Conservation (phyloP, 1,140 invertebrate species). For the Acromyrmex charruanus region DNA sequence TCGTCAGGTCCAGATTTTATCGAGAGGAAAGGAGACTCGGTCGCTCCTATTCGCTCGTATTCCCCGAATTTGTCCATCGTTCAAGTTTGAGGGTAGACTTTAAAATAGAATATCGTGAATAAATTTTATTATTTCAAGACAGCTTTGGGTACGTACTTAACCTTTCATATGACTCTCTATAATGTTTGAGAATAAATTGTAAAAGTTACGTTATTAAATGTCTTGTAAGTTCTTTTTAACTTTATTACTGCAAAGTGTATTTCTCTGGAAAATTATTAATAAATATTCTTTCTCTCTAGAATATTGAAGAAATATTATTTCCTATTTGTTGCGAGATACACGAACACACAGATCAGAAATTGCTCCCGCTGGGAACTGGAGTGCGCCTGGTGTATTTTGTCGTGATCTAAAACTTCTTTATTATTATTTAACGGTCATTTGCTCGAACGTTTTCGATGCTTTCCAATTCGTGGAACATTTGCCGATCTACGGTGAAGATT, state of each 20-base stretch:
- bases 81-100: background rate
- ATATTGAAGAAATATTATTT: conserved; percentile 18
- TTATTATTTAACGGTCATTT: conserved; percentile 35
- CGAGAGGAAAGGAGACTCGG: conserved; percentile 52
- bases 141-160: background rate
- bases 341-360: conserved; percentile 18
- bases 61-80: background rate
- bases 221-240: background rate
- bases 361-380: conserved; percentile 5
- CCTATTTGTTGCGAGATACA: background rate
- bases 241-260: background rate
- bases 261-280: background rate
- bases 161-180: background rate
- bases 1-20: conserved; percentile 68
- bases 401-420: conserved; percentile 24
- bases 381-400: background rate
- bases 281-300: background rate
- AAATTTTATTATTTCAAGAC: background rate
- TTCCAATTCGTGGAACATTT: conserved; percentile 9
- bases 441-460: background rate
- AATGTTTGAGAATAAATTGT: background rate
- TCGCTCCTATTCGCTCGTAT: conserved; percentile 9
- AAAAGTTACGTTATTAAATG: conserved; percentile 28
- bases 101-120: background rate
- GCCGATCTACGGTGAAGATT: conserved; percentile 24